Base-by-base conservation (phyloP, 2,888 invertebrate genomes). In the Galerucella calmariensis region DNA sequence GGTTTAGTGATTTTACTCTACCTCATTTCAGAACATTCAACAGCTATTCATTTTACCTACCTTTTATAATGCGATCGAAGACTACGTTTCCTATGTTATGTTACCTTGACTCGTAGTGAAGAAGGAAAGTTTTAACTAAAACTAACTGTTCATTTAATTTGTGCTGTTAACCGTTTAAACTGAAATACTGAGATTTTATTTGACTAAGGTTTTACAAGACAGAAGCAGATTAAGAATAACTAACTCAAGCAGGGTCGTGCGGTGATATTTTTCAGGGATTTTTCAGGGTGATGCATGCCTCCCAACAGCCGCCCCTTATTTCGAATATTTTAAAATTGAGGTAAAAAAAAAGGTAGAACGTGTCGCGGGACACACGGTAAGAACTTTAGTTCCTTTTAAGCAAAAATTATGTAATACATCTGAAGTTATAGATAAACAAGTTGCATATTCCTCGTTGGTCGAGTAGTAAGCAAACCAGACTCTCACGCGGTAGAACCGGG, bases 1-100 rank as follows among this genome's bases (percentile, higher is more conserved):
- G 62, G 62, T 62, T 62, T 62, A 62, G 62, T 16, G 16, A 10
- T 9, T n/a, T 16, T 35, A 62, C 16, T 12, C 14, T 56, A 62
- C 41, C 14, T 41, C 14, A 62, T 14, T 14, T 62, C n/a, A 16
- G n/a, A 41, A 35, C 41, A 11, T 41, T 62, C 62, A 35, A 62
- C 62, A n/a, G 14, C 35, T 8, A 41, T 41, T 62, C 3, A 62
- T n/a, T 16, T 41, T n/a, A 41, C 10, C 35, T 41, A 35, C 35
- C 62, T 62, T 35, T 12, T 62, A 62, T 8, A 41, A 62, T 62
- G 9, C 16, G 14, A 11, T n/a, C n/a, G 58, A 58, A 35, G 14
- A 41, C 2, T n/a, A 41, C 35, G 62, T 41, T 62, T 62, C 35
- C 41, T 24, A 5, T 41, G 35, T 20, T 20, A 20, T 20, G 20